Conservation (phyloP, 2,113 vertebrate genomes). For the Muscicapa adusta region DNA sequence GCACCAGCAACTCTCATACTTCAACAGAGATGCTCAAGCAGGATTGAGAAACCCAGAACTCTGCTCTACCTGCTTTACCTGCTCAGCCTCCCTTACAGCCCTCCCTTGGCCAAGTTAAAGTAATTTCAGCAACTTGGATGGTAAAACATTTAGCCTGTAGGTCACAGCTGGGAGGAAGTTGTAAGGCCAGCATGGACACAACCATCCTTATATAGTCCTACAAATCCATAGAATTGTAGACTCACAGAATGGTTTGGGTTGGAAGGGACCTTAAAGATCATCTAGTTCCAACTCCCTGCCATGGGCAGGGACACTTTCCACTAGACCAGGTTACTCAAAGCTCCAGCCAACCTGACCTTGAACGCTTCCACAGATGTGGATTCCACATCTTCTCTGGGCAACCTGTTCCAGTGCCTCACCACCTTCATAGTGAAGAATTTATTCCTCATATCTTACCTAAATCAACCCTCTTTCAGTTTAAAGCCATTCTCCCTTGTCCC, state of each 20-base stretch:
- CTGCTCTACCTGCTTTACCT: constrained; percentile 25
- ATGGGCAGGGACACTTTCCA: background rate
- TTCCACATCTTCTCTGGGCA: background rate
- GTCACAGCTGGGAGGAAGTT: background rate
- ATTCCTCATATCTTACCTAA: background rate
- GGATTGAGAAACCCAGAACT: background rate
- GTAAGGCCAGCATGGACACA: background rate
- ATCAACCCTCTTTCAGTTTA: background rate
- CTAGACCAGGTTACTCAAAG: background rate
- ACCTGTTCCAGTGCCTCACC: background rate
- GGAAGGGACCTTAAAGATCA: background rate
- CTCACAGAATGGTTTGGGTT: background rate
- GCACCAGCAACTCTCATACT: background rate
- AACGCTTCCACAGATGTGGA: background rate
- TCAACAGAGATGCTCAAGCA: background rate
- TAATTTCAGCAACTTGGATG: background rate
- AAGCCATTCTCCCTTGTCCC: background rate
- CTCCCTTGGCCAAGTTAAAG: background rate
- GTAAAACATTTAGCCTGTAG: background rate
- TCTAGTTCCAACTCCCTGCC: background rate
- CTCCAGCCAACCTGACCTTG: background rate
- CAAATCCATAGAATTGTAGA: background rate
- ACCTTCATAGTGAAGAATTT: background rate
- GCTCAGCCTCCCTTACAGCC: background rate
- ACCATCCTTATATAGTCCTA: background rate